Evolutionary conservation across 1,140 invertebrate genomes (phyloP).

Genomic region (Antheraea mylitta): DNA sequence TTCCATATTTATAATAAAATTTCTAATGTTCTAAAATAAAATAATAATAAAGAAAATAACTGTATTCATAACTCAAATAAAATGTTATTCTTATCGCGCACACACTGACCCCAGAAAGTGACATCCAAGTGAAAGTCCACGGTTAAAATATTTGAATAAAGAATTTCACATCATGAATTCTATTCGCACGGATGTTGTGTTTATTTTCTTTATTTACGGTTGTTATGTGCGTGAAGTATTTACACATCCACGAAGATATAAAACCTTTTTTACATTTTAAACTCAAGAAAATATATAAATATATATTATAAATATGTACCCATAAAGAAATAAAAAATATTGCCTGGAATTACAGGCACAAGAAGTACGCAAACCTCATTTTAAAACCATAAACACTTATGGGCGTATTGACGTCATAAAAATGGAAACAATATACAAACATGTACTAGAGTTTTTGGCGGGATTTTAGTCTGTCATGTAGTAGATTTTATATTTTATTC

Average conservation of each 20-base stretch:
- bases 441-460: too few species aligned
- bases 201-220: background rate
- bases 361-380: too few species aligned
- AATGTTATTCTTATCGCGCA: slow-evolving; percentile 23
- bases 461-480: too few species aligned
- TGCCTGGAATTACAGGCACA: too few species aligned
- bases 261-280: too few species aligned
- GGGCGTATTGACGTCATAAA: too few species aligned
- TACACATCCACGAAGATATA: background rate
- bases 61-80: slow-evolving; percentile 34
- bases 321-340: too few species aligned
- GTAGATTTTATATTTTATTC: too few species aligned
- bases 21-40: slow-evolving; percentile 12
- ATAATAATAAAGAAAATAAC: slow-evolving; percentile 30
- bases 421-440: too few species aligned
- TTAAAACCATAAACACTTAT: too few species aligned
- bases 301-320: too few species aligned
- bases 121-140: slow-evolving; percentile 51
- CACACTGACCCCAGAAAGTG: slow-evolving; percentile 43
- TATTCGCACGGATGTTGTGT: slow-evolving; percentile 54
- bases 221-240: background rate
- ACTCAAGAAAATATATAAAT: too few species aligned
- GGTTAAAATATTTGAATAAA: slow-evolving; percentile 23
- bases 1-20: slow-evolving; percentile 4
- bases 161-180: slow-evolving; percentile 44